Conservation (phyloP, 1,140 invertebrate species). For the Pararge aegeria region DNA sequence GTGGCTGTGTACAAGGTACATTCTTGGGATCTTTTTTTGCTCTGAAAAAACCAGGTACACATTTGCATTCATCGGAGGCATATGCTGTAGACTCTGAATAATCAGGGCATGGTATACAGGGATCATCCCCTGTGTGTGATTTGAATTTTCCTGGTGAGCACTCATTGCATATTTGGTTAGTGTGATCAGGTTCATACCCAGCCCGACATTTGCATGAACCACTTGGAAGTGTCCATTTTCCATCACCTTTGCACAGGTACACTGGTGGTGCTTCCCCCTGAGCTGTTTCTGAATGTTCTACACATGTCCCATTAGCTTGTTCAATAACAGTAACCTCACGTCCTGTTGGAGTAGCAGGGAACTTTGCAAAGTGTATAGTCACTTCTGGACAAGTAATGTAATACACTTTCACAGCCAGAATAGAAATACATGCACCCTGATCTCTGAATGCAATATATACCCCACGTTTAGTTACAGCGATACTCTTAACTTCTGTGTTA, state of each 20-base stretch:
- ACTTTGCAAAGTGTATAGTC: constrained; percentile 95
- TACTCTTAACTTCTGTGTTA: constrained; percentile 96
- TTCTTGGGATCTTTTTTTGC: constrained; percentile 91
- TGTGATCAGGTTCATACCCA: constrained; percentile 92
- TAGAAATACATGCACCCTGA: constrained; percentile 97
- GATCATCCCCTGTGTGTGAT: constrained; percentile 82
- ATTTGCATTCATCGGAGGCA: constrained; percentile 93
- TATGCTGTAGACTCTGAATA: constrained; percentile 91
- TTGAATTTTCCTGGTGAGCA: constrained; percentile 83
- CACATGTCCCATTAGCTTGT: constrained; percentile 92
- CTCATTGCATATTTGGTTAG: constrained; percentile 89
- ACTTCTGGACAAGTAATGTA: constrained; percentile 97
- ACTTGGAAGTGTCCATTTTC: constrained; percentile 94
- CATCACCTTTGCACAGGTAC: constrained; percentile 96
- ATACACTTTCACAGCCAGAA: constrained; percentile 96
- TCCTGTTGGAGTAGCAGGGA: constrained; percentile 95
- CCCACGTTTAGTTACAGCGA: constrained; percentile 96
- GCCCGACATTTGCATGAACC: constrained; percentile 96
- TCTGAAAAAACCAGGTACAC: constrained; percentile 91
- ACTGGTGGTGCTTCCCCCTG: constrained; percentile 87
- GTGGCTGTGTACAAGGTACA: constrained; percentile 95
- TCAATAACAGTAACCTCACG: constrained; percentile 95
- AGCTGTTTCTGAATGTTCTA: constrained; percentile 90
- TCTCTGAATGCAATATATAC: constrained; percentile 99
- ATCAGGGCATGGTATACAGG: constrained; percentile 91